Base-by-base conservation (phyloP, 2,888 invertebrate genomes). In the Hyles lineata region DNA sequence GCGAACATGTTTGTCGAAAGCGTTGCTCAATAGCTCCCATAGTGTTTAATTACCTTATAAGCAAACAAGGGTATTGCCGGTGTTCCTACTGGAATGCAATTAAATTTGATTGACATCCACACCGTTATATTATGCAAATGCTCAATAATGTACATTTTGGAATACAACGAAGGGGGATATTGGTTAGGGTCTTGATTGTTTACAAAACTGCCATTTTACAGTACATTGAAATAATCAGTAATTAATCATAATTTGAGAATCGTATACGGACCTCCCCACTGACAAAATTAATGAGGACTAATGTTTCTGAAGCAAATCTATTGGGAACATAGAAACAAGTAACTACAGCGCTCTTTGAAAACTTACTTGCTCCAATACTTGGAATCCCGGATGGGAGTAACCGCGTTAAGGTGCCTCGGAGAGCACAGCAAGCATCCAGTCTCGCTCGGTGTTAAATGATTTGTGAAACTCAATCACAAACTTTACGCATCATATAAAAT, bases 1-100 rank as follows among this genome's bases (percentile, higher is more conserved):
- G 72, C 63, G 74, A 76, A 76, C 72, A 74, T 63, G 74, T 73
- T 70, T 75, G 74, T 70, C 63, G 70, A 70, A 74, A 70, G 70
- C 75, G 63, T 63, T 75, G 59, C 73, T 75, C 77, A 75, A 78
- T 78, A 75, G 67, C 71, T 67, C 71, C 70, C 72, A 61, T 19
- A 55, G 60, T 75, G 75, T 76, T 73, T 76, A 79, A 79, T 80
- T 75, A 75, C 75, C 71, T 74, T 63, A 9, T 63, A 58, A 60
- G 55, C 70, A 70, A 71, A 71, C 70, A 62, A 19, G 52, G 58
- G 35, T 43, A 25, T 67, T 58, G 58, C 17, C 58, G 35, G 43
- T 55, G 63, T 35, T 58, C 35, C 63, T 71, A 63, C 71, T 58
- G 35, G 29, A 71, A 72, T 72, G 63, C 72, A 72, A 72, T 72